phyloP scores from a whole-genome alignment of 2,797 vertebrate genomes.

The Menidia menidia region DNA sequence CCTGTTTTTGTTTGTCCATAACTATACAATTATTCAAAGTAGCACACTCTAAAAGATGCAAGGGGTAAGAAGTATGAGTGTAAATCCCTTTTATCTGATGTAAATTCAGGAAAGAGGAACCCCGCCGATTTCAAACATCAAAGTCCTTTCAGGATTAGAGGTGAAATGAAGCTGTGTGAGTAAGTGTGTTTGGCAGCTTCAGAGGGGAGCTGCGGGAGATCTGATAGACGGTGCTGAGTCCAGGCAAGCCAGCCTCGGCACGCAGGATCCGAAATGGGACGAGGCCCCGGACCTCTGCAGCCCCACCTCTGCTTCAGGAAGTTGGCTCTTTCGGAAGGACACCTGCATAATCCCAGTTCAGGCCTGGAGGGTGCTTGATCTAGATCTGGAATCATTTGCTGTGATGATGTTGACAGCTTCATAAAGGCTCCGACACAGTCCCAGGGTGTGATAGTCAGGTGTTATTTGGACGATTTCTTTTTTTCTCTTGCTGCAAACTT shows the following conservation, averaged over 20 bases:
- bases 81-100: slow-evolving; percentile 7
- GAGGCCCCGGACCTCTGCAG: neutral
- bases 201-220: neutral
- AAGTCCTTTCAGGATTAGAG: neutral
- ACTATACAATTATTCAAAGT: slow-evolving; percentile 13
- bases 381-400: neutral
- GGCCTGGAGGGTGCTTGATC: neutral
- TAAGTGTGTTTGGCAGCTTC: neutral
- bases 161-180: neutral
- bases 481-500: too few species aligned
- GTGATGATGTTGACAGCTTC: neutral
- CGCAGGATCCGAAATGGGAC: neutral
- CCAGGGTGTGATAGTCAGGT: neutral
- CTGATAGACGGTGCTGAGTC: neutral
- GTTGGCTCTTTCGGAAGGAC: neutral
- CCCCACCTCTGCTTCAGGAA: neutral
- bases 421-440: neutral
- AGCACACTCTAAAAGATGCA: slow-evolving; percentile 15
- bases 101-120: neutral
- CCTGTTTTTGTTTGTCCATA: slow-evolving; percentile 1
- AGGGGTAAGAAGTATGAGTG: slow-evolving; percentile 34
- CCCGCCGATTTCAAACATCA: slow-evolving; percentile 10
- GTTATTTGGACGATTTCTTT: neutral
- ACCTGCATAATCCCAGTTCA: neutral
- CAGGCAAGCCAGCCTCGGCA: neutral